A percentile compares a stretch with the other conserved stretches of the same genome.
These are phyloP conservation scores for Bradypus variegatus DNA, from an alignment of 2,797 vertebrate species.

Conservation along the genomic window DNA sequence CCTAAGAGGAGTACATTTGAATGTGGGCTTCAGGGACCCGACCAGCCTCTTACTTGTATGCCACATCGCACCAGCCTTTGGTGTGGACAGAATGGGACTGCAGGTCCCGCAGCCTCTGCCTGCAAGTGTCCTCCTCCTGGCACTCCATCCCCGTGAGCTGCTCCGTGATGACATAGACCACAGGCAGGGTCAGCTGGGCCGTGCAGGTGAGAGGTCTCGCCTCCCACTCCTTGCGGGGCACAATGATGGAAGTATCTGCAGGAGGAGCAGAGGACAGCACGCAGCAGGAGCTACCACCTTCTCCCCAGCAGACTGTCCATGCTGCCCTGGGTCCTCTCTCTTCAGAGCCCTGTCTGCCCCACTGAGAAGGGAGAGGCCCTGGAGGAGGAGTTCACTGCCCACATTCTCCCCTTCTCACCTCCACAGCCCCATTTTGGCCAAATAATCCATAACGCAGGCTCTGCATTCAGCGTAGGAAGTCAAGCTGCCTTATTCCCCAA, in stretches of 20 bases:
- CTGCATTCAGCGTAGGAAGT: neutral
- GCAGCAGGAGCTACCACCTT: neutral
- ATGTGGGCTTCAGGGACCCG: neutral
- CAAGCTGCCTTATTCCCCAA: neutral
- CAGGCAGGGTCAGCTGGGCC: slow-evolving; percentile 49
- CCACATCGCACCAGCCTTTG: slow-evolving; percentile 76
- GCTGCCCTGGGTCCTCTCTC: neutral
- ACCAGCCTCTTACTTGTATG: slow-evolving; percentile 76
- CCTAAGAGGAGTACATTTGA: no score
- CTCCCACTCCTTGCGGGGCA: slow-evolving; percentile 74
- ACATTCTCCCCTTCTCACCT: no score
- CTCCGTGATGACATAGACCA: slow-evolving; percentile 71
- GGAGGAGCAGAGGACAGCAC: neutral
- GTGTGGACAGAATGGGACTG: slow-evolving; percentile 73
- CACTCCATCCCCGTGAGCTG: slow-evolving; percentile 71
- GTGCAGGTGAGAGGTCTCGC: slow-evolving; percentile 62
- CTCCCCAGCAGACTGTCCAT: accelerated
- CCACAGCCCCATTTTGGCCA: no score
- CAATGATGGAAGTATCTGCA: slow-evolving; percentile 53
- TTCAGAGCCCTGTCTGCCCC: no score
- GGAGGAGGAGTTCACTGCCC: no score
- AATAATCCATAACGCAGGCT: neutral
- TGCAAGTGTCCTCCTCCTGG: slow-evolving; percentile 48
- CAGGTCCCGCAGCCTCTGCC: slow-evolving; percentile 57
- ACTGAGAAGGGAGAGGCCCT: neutral